Conservation (phyloP, 2,888 invertebrate genomes). For the Drosophila dives region DNA sequence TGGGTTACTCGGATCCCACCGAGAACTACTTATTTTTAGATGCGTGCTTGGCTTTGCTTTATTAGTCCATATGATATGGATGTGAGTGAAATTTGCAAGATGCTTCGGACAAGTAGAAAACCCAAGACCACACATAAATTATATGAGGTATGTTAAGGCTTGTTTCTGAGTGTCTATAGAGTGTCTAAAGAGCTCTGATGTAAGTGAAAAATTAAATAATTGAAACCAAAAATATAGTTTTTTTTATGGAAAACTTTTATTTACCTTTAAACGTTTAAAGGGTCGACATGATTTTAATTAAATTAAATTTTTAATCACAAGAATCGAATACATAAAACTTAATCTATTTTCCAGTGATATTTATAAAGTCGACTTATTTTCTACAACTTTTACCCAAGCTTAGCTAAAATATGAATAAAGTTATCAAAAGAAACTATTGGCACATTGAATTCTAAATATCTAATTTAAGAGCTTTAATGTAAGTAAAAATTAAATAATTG, state of each 20-base stretch:
- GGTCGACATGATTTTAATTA: no score
- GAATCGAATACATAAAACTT: no score
- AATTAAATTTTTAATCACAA: no score
- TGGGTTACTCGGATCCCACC: constrained; percentile 50
- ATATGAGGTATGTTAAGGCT: background rate
- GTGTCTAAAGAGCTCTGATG: background rate
- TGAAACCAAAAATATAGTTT: background rate
- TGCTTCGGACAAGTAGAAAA: constrained; percentile 19
- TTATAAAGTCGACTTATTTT: no score
- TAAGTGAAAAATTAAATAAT: background rate
- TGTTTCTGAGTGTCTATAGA: background rate
- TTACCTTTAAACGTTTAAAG: no score
- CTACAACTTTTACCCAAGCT: no score
- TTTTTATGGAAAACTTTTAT: no score
- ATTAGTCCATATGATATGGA: constrained; percentile 2
- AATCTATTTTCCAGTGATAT: no score
- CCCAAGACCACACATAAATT: background rate
- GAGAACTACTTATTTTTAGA: constrained; percentile 26
- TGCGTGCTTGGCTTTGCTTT: constrained; percentile 48
- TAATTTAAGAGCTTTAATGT: background rate
- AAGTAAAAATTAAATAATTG: background rate
- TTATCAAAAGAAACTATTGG: no score
- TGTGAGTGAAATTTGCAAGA: constrained; percentile 32
- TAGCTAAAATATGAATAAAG: no score
- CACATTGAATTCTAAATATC: no score